These are phyloP conservation scores for Ovis canadensis DNA, from an alignment of 2,113 vertebrate species.

Conservation along the genomic window DNA sequence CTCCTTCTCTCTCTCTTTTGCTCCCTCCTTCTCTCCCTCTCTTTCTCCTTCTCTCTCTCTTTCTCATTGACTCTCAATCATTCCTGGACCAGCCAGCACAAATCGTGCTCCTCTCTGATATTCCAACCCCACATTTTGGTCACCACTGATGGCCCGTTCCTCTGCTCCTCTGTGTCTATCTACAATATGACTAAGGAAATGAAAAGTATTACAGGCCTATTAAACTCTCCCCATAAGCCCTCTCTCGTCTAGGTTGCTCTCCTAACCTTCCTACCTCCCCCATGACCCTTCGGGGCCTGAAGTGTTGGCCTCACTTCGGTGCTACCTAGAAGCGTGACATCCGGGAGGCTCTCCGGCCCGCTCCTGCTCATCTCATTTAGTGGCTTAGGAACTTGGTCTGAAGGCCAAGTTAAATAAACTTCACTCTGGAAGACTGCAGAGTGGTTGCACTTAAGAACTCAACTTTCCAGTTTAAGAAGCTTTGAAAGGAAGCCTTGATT, in stretches of 20 bases:
- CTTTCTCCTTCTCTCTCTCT: neutral
- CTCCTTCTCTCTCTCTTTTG: neutral
- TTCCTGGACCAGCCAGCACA: neutral
- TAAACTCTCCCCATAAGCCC: constrained; percentile 6
- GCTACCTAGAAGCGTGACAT: neutral
- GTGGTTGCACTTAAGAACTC: neutral
- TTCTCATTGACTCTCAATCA: neutral
- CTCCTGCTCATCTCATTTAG: neutral
- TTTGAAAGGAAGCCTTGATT: neutral
- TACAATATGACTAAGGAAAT: constrained; percentile 37
- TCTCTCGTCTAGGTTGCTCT: neutral
- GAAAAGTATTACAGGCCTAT: neutral
- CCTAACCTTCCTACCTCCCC: neutral
- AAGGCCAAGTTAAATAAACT: neutral
- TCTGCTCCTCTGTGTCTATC: constrained; percentile 13
- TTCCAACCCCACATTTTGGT: neutral
- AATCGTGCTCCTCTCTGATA: neutral
- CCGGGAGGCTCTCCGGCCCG: neutral
- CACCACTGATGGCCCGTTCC: neutral
- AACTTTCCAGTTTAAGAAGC: neutral
- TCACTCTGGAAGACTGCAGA: neutral
- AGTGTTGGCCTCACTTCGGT: neutral
- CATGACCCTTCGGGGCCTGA: neutral
- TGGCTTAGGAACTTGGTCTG: neutral
- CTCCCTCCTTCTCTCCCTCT: neutral